Conservation (phyloP, 2,797 vertebrate genomes). For the Enoplosus armatus region DNA sequence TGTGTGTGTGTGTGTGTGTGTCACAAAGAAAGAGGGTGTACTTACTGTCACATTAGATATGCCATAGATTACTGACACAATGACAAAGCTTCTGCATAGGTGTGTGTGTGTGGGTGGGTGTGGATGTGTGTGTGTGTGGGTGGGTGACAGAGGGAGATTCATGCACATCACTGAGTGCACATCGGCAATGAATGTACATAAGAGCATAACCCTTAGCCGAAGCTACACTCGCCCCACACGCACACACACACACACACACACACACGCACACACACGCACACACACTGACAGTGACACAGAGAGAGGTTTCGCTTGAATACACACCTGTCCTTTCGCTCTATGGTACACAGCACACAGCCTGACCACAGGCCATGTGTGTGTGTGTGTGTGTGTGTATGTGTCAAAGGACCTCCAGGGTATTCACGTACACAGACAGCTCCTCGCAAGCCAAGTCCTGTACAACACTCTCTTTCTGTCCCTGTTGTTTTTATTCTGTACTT, state of each 20-base stretch:
- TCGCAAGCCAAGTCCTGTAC: slow-evolving; percentile 64
- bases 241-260: background rate
- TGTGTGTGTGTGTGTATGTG: slow-evolving; percentile 46
- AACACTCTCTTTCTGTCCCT: slow-evolving; percentile 44
- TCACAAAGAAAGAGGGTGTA: slow-evolving; percentile 7
- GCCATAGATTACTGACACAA: slow-evolving; percentile 42
- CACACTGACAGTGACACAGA: slow-evolving; percentile 66
- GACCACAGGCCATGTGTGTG: slow-evolving; percentile 58
- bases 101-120: slow-evolving; percentile 3
- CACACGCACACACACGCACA: slow-evolving; percentile 40
- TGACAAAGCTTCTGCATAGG: slow-evolving; percentile 28
- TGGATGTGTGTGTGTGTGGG: background rate
- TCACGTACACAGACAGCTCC: slow-evolving; percentile 67
- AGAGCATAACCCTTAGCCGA: slow-evolving; percentile 34
- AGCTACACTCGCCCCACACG: slow-evolving; percentile 17
- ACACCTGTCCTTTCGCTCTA: slow-evolving; percentile 77
- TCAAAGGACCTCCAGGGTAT: slow-evolving; percentile 58
- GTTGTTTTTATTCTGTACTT: slow-evolving; percentile 40
- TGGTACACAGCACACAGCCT: slow-evolving; percentile 72
- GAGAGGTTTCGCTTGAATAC: slow-evolving; percentile 76
- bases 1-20: slow-evolving; percentile 28
- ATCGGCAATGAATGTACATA: slow-evolving; percentile 54
- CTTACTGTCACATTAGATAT: slow-evolving; percentile 33
- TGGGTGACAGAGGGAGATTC: slow-evolving; percentile 19
- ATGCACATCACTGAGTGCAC: slow-evolving; percentile 41